Evolutionary conservation across 2,888 invertebrate species (phyloP), one percentile per base, ranked within the genome.

Genomic region (Fissipunctia ypsillon): DNA sequence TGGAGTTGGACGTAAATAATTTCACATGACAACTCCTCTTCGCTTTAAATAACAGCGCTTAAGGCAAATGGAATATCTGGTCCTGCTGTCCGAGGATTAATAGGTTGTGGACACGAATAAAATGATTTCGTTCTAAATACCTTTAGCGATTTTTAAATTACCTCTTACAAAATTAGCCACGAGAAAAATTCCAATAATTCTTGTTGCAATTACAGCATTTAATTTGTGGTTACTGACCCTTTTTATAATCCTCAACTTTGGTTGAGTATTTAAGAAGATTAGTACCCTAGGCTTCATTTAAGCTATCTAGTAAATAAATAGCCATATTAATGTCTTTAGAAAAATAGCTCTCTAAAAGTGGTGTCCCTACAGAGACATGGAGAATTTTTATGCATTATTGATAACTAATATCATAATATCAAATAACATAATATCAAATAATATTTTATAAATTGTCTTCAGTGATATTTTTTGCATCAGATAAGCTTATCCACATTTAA

Each of bases 21-120:
- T 67, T 81, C 25, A 69, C 41, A 80, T 69, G 64, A 71, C 56
- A 63, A 57, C 64, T 72, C 48, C 16, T 68, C 64, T 69, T 70
- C 12, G n/a, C 31, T 68, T 81, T 74, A 72, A 63, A 81, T 63
- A 60, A 70, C 74, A 67, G 63, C 72, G 78, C 61, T 77, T 70
- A 72, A 12, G 60, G 64, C 61, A 28, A 81, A 81, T 73, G 70
- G 65, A 69, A 57, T 77, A 69, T 73, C 71, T 61, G 63, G 31
- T 69, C 38, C 45, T 71, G 57, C 31, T 57, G 28, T 57, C 16
- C 68, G 2, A 41, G 5, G 75, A 85, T 52, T 9, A 22, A 10
- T 22, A 60, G 43, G 12, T 25, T 1, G 1, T 69, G 85, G 81
- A 81, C 84, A 80, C 10, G 75, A 69, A 65, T 7, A 64, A 16